Base-by-base conservation (phyloP, 2,797 vertebrate species). In the Enteromius trimaculatus region DNA sequence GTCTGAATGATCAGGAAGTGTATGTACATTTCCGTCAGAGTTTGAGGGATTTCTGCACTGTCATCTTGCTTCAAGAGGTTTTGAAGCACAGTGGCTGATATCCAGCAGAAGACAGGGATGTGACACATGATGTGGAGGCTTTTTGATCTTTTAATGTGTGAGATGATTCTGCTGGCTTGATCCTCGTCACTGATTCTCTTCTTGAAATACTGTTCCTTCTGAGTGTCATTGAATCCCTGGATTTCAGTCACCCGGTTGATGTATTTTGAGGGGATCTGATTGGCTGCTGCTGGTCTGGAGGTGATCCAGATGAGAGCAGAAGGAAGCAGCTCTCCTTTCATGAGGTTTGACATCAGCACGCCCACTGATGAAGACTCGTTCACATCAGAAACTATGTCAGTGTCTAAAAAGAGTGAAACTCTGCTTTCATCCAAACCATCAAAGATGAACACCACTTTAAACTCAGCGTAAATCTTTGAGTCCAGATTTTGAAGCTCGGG, bases 51-150 rank as follows among this genome's bases (percentile, higher is more conserved):
- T 77, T 77, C 21, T 6, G 34, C 65, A 0, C 21, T 11, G 2
- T 29, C 6, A 10, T 58, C 2, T 44, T 44, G 21, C 26, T 53
- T 37, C 47, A 55, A 1, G 8, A 68, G 8, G 29, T 68, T 31
- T n/a, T 79, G 64, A 68, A 79, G 29, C 64, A 79, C 77, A 68
- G 64, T 37, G 62, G 51, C 47, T 53, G 77, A 68, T 44, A 68
- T 68, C 75, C 75, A 77, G n/a, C 55, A 68, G 19, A 68, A 68
- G 34, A 68, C 65, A 0, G 65, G 65, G 2, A 68, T 68, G 19
- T 68, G 34, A 39, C 34, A 39, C 65, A 68, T 68, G 4, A 68
- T 39, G 34, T 68, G 19, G 10, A 68, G 65, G 19, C 65, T 68
- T 68, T 34, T 65, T 19, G 64, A 3, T 34, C 16, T 34, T 65